These are phyloP conservation scores for Mustela lutreola DNA, from an alignment of 2,113 vertebrate species.

Conservation along the genomic window DNA sequence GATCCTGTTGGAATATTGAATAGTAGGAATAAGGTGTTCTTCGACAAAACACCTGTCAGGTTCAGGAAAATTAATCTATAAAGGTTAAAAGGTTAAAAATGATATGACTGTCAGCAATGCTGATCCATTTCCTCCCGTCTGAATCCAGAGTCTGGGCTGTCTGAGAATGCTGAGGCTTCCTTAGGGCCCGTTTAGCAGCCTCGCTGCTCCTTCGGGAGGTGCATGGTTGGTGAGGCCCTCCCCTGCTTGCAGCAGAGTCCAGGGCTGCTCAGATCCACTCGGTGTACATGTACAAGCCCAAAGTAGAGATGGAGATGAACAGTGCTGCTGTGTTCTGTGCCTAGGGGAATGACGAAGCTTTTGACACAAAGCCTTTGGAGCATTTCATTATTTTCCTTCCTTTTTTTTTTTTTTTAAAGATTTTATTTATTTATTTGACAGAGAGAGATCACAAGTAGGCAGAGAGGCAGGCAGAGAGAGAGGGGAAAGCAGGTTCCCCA, in stretches of 20 bases:
- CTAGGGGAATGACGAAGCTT: fast-evolving
- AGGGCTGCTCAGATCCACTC: fast-evolving
- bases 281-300: fast-evolving
- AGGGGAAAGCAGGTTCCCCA: too few species aligned
- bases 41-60: neutral
- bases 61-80: neutral
- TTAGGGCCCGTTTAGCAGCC: fast-evolving
- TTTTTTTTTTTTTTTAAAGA: too few species aligned
- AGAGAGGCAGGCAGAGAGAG: too few species aligned
- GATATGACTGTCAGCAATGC: neutral
- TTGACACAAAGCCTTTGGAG: too few species aligned
- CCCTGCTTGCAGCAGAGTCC: neutral
- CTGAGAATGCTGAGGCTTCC: neutral
- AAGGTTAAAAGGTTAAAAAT: neutral
- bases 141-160: neutral
- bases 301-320: fast-evolving
- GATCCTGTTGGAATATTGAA: neutral
- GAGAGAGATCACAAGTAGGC: too few species aligned
- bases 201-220: fast-evolving
- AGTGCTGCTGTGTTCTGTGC: fast-evolving
- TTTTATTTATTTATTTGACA: too few species aligned
- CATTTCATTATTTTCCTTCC: neutral
- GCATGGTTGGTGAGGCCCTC: fast-evolving
- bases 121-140: neutral
- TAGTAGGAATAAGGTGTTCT: neutral